A percentile compares a stretch with the other conserved stretches of the same genome.
Evolutionary conservation across 2,888 invertebrate genomes (phyloP).

Genomic region (Stenurella melanura): DNA sequence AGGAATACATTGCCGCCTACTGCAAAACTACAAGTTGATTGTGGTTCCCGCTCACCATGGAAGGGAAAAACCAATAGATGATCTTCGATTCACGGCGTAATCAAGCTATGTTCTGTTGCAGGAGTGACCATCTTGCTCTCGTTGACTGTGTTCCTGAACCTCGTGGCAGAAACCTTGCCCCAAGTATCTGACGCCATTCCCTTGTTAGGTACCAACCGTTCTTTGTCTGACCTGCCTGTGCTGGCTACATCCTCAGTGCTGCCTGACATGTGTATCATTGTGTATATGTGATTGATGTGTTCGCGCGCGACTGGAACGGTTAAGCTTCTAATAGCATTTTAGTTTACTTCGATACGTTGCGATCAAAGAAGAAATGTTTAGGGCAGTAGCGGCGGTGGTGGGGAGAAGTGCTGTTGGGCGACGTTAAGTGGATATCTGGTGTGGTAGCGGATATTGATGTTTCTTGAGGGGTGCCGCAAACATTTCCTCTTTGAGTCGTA

Average conservation of each 20-base stretch:
- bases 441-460: constrained; percentile 60
- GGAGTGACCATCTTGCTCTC: constrained; percentile 99
- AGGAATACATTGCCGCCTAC: neutral
- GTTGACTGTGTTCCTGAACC: constrained; percentile 99
- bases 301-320: constrained; percentile 66
- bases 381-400: constrained; percentile 65
- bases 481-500: constrained; percentile 73
- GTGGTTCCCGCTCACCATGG: neutral
- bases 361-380: constrained; percentile 74
- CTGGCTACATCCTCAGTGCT: constrained; percentile 73
- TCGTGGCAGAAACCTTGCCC: constrained; percentile 99
- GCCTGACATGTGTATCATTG: constrained; percentile 73
- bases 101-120: constrained; percentile 85
- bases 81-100: constrained; percentile 66
- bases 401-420: constrained; percentile 66
- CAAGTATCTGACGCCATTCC: constrained; percentile 99
- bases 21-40: neutral
- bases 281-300: constrained; percentile 73
- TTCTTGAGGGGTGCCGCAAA: constrained; percentile 65
- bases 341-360: constrained; percentile 64
- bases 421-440: constrained; percentile 62
- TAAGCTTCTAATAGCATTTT: constrained; percentile 53
- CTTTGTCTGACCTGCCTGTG: constrained; percentile 75
- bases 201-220: constrained; percentile 91
- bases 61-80: neutral